Conservation (phyloP, 35 echinoderm and acorn worm genomes). For the Chiridota heheva region DNA sequence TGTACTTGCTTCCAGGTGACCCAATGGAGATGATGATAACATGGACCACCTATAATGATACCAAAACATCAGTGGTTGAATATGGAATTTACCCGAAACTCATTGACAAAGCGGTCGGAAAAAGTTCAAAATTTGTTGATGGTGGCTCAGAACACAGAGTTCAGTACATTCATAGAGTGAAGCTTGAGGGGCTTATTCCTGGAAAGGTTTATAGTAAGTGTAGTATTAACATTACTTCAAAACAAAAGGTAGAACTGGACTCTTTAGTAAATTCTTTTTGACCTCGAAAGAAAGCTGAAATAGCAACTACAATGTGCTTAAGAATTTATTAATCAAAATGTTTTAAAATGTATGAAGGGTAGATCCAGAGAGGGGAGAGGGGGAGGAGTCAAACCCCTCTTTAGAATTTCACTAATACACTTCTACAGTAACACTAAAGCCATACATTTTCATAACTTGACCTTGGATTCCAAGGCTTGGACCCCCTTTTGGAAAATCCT, state of each 20-base stretch:
- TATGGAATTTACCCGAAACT: conserved; percentile 59
- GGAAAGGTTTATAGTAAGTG: conserved; percentile 73
- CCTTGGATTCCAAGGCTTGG: too few relatives aligned
- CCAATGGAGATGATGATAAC: conserved; percentile 86
- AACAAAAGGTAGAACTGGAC: neutral
- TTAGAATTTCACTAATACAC: neutral
- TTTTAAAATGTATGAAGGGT: neutral
- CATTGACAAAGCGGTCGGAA: conserved; percentile 42
- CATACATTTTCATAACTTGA: too few relatives aligned
- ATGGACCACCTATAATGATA: conserved; percentile 85
- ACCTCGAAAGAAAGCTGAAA: neutral
- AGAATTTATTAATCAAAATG: neutral
- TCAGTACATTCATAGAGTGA: conserved; percentile 88
- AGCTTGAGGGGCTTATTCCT: conserved; percentile 60
- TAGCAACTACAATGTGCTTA: neutral
- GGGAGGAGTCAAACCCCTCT: neutral
- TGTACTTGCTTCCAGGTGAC: conserved; percentile 43
- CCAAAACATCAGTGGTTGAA: conserved; percentile 56
- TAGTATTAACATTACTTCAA: neutral
- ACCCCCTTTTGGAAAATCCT: too few relatives aligned
- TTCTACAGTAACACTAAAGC: too few relatives aligned
- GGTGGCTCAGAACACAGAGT: conserved; percentile 53
- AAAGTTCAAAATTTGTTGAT: conserved; percentile 85
- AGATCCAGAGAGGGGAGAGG: neutral
- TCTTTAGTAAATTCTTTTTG: neutral